Evolutionary conservation across 2,888 invertebrate species (phyloP).

Genomic region (Nysson spinosus): DNA sequence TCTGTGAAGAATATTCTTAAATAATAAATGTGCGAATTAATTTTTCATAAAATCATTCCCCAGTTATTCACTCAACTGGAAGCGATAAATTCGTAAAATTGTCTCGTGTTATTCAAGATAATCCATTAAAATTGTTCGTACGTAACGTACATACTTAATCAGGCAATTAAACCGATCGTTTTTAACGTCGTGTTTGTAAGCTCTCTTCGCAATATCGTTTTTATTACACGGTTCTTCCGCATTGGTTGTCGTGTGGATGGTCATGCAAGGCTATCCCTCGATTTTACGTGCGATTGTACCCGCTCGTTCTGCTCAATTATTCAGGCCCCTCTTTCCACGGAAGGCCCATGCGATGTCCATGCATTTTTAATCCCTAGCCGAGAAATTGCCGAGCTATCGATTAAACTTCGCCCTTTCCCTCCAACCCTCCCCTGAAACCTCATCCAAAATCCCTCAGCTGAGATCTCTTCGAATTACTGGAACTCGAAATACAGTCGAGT

Average conservation of each 20-base stretch:
- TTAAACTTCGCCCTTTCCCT: constrained; percentile 28
- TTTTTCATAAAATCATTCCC: too few species aligned
- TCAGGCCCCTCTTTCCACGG: background rate
- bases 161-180: too few species aligned
- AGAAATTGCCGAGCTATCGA: constrained; percentile 43
- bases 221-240: background rate
- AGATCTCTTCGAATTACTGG: constrained; percentile 27
- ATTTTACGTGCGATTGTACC: constrained; percentile 25
- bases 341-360: constrained; percentile 7
- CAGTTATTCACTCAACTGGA: too few species aligned
- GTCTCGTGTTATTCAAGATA: too few species aligned
- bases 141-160: too few species aligned
- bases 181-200: background rate
- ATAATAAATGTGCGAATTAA: too few species aligned
- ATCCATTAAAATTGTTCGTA: too few species aligned
- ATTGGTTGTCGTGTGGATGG: background rate
- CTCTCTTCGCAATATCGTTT: background rate
- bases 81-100: too few species aligned
- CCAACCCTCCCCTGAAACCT: too few species aligned
- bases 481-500: too few species aligned
- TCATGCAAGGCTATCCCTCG: background rate
- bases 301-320: constrained; percentile 21
- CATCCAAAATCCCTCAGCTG: background rate
- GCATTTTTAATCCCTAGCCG: constrained; percentile 39
- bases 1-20: too few species aligned